These are phyloP conservation scores for Numenius arquata DNA, from an alignment of 2,113 vertebrate genomes.

Conservation along the genomic window DNA sequence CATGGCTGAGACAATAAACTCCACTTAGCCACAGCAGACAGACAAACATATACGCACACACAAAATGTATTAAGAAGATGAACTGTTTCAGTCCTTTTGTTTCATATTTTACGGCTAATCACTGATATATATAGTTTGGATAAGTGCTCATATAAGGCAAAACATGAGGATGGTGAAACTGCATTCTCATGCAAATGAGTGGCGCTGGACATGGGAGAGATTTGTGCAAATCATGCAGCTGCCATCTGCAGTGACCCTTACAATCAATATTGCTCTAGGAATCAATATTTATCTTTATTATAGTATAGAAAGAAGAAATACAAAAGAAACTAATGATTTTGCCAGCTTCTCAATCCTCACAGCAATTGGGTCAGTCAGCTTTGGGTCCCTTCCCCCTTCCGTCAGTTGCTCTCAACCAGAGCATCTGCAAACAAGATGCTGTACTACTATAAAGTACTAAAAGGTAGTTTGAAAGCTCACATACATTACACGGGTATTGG, in stretches of 20 bases:
- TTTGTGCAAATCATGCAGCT: conserved; percentile 60
- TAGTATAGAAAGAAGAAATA: neutral
- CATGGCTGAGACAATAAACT: neutral
- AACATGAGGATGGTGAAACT: neutral
- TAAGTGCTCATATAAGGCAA: neutral
- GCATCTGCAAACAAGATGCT: conserved; percentile 47
- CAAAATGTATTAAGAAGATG: neutral
- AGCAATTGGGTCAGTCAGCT: conserved; percentile 47
- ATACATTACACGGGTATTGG: conserved; percentile 21
- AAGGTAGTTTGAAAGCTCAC: conserved; percentile 43
- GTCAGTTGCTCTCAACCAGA: conserved; percentile 25
- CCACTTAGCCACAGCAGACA: neutral
- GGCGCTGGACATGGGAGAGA: neutral
- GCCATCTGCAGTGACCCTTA: conserved; percentile 17
- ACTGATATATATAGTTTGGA: neutral
- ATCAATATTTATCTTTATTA: conserved; percentile 66
- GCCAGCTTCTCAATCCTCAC: neutral
- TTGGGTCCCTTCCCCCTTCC: conserved; percentile 19
- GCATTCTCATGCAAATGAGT: conserved; percentile 33
- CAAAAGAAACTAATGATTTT: conserved; percentile 29
- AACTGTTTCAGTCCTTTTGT: neutral
- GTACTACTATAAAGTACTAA: neutral
- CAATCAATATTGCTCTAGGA: conserved; percentile 49
- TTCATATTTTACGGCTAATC: conserved; percentile 19
- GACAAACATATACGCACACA: neutral